Evolutionary conservation across 2,888 invertebrate species (phyloP).

Genomic region (Drosophila setosimentum): DNA sequence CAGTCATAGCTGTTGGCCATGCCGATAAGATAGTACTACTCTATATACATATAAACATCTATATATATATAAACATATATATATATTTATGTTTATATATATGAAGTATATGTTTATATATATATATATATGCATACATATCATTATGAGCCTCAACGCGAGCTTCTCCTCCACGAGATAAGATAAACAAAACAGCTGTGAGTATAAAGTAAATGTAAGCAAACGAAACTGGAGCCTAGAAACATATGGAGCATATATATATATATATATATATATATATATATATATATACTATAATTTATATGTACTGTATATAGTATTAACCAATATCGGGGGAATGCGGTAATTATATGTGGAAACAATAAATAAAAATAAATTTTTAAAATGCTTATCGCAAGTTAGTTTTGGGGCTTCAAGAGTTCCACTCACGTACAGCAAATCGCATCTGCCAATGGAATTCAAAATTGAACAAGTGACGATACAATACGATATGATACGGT

Average conservation of each 20-base stretch:
- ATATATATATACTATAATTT: not conserved
- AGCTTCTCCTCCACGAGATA: slow-evolving; percentile 43
- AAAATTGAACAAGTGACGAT: slow-evolving; percentile 1
- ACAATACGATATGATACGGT: not conserved
- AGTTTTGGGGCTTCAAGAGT: slow-evolving; percentile 16
- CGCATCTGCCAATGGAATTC: slow-evolving; percentile 34
- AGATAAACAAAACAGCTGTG: slow-evolving; percentile 77
- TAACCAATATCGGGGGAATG: slow-evolving; percentile 32
- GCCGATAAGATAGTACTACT: slow-evolving; percentile 63
- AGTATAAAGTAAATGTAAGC: slow-evolving; percentile 52
- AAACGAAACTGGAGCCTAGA: slow-evolving; percentile 62
- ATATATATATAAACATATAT: not conserved
- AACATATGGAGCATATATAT: slow-evolving; percentile 14
- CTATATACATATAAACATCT: too few species aligned
- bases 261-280: slow-evolving; percentile 1
- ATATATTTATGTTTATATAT: not conserved
- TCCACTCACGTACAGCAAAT: slow-evolving; percentile 30
- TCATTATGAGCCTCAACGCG: slow-evolving; percentile 28
- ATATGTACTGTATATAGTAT: slow-evolving; percentile 6
- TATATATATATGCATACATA: not conserved
- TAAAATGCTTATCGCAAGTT: slow-evolving; percentile 25
- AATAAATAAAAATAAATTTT: not conserved
- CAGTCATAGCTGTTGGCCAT: slow-evolving; percentile 70
- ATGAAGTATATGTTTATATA: too few species aligned
- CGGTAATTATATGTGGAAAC: slow-evolving; percentile 17